phyloP scores from a whole-genome alignment of 2,888 invertebrate species.

The Morpho helenor region DNA sequence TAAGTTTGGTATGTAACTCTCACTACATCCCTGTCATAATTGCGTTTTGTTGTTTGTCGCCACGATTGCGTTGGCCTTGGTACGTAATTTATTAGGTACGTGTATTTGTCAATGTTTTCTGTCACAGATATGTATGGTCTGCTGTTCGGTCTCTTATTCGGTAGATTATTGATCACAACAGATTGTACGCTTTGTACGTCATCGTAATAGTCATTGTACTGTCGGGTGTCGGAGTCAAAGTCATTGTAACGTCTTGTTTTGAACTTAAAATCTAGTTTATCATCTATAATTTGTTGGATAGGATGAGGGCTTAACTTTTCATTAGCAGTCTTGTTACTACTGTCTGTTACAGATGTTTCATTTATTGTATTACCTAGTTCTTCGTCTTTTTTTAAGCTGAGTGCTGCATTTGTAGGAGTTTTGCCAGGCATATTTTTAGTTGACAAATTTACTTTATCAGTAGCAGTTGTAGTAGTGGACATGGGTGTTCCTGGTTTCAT shows the following conservation, averaged over 20 bases:
- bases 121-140: conserved; percentile 69
- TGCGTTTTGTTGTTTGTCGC: conserved; percentile 60
- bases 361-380: conserved; percentile 37
- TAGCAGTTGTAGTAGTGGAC: conserved; percentile 38
- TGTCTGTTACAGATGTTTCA: conserved; percentile 36
- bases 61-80: conserved; percentile 71
- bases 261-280: conserved; percentile 80
- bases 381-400: conserved; percentile 36
- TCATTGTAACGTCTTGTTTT: conserved; percentile 63
- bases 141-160: conserved; percentile 59
- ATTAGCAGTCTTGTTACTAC: conserved; percentile 27
- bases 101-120: conserved; percentile 70
- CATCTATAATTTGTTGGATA: conserved; percentile 65
- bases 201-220: conserved; percentile 52
- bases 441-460: conserved; percentile 40
- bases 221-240: conserved; percentile 42
- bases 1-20: conserved; percentile 73
- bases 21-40: conserved; percentile 60
- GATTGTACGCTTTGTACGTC: conserved; percentile 63
- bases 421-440: conserved; percentile 34
- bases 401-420: conserved; percentile 35
- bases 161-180: conserved; percentile 58
- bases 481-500: conserved; percentile 26
- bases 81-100: conserved; percentile 75
- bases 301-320: conserved; percentile 33